Base-by-base conservation (phyloP, 2,797 vertebrate species). In the Margarornis squamiger region DNA sequence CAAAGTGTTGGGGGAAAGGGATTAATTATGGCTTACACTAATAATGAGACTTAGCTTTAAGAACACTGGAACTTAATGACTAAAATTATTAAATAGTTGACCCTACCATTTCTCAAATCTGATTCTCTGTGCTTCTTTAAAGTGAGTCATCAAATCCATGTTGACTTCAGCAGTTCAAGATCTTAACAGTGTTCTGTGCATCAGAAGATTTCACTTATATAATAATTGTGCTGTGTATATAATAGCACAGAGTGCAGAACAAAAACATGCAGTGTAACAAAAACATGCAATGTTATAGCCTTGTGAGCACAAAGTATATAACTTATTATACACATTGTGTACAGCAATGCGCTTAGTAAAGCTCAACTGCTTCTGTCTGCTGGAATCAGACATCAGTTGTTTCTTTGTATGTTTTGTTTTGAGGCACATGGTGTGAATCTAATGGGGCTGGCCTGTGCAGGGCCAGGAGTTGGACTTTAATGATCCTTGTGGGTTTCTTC, bases 321-420 rank as follows among this genome's bases (percentile, higher is more conserved):
- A 75, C 36, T 66, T n/a, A 46, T 2, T 63, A 9, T 7, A 27
- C 21, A 30, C 26, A 19, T 30, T 0, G 0, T 43, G 23, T 65
- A 14, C 59, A 59, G 27, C 32, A 67, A 0, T 27, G 52, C 66
- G 46, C 54, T 55, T 49, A 36, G 43, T 63, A 76, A 90, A 83
- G n/a, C n/a, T 78, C 68, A 86, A 5, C 45, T 78, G 55, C 65
- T 70, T 54, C 66, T 77, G 18, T 54, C 58, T 82, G 8, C 24
- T 92, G 58, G 36, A 79, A 81, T 71, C 58, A 4, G 38, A 70
- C 21, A 51, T 36, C 3, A 0, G 2, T 49, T 78, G 36, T 30
- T 51, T 67, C 27, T 82, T 75, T 18, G 0, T 29, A 9, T 24
- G 41, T 49, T 86, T 59, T 9, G 14, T 30, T 59, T 34, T 84